phyloP scores from a whole-genome alignment of 2,113 vertebrate genomes.

The Poecile atricapillus region DNA sequence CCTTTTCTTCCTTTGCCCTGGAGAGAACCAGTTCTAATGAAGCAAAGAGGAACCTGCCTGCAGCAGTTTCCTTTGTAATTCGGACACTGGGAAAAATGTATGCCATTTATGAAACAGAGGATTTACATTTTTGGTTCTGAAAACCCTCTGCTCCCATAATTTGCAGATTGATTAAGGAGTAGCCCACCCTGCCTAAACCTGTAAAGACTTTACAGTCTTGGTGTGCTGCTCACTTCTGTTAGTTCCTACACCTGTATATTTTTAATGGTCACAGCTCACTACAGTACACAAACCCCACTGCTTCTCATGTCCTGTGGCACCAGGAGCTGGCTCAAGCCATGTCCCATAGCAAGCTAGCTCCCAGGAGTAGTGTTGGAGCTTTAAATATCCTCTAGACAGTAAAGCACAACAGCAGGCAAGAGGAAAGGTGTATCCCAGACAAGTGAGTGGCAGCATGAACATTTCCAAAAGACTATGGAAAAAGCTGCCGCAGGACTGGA shows the following conservation, averaged over 20 bases:
- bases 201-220: neutral
- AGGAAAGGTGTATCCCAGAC: neutral
- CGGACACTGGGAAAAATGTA: neutral
- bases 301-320: neutral
- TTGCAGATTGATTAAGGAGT: neutral
- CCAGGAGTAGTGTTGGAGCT: neutral
- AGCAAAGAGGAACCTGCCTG: neutral
- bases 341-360: neutral
- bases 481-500: neutral
- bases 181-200: neutral
- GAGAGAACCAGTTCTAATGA: neutral
- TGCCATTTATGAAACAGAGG: neutral
- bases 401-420: neutral
- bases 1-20: neutral
- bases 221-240: rapidly evolving
- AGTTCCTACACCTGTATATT: neutral
- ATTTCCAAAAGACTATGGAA: neutral
- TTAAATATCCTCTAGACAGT: neutral
- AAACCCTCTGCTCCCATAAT: neutral
- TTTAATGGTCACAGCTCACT: neutral
- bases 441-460: neutral
- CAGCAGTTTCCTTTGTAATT: neutral
- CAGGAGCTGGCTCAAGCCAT: neutral
- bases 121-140: neutral
- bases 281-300: neutral